Evolutionary conservation across 2,797 vertebrate genomes (phyloP), one percentile per base, ranked within the genome.

Genomic region (Brotula barbata): DNA sequence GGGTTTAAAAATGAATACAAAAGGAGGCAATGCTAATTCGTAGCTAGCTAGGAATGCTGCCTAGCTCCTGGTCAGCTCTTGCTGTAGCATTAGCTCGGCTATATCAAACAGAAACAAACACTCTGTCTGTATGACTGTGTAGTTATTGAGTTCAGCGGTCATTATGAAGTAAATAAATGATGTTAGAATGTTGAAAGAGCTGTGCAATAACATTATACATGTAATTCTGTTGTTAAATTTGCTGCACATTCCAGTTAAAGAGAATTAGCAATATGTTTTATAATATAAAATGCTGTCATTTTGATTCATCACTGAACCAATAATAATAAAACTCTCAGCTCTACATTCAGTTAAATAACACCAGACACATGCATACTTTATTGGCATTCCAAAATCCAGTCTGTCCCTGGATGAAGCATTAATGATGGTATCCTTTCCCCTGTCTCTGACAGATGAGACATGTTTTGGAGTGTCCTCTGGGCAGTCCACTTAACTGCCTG

Each of bases 401-500:
- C 80, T 73, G n/a, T 63, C 17, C 25, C 56, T 66, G 53, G 64
- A 67, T 63, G 70, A 81, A 79, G 82, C 50, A 54, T 71, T 64
- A 14, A 59, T 75, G 85, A 88, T 65, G 71, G 78, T 82, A 83
- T 86, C 83, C 80, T 81, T 70, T 81, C 71, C 55, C 60, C 68
- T 45, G 10, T 65, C 66, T 68, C 56, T 89, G 88, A 89, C 85
- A 87, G 84, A 77, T 87, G 82, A 87, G 77, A 71, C 86, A 82
- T 89, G 84, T 86, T 87, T 81, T 65, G 58, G 60, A 77, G 81
- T 64, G 77, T 87, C 86, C 82, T 89, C 73, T 77, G 83, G 86
- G 80, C 84, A 83, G 83, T 83, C 85, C 85, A 88, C 88, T 89
- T 88, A 87, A 84, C 77, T 77, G 69, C 58, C 76, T 88, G 81